Percentiles rank a stretch among this genome's conserved stretches.
These are phyloP conservation scores for Symphodus melops DNA, from an alignment of 2,113 vertebrate species.

Conservation along the genomic window DNA sequence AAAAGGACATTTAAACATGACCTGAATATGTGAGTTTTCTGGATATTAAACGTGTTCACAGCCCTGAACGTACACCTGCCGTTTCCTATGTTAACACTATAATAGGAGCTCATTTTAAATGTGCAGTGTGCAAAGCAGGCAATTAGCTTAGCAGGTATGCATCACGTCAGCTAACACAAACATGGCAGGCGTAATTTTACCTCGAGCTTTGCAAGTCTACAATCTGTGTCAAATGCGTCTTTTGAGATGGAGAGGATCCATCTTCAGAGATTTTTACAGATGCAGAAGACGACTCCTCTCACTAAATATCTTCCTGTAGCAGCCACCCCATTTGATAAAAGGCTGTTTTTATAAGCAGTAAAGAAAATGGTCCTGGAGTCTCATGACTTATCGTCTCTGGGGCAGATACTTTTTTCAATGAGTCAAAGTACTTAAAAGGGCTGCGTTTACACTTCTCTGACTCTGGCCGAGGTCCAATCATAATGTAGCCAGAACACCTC, in stretches of 20 bases:
- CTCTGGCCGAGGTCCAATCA: conserved; percentile 19
- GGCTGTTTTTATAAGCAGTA: no score
- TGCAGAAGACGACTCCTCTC: not conserved
- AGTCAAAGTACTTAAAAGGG: conserved; percentile 25
- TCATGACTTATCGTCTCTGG: not conserved
- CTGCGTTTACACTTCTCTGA: conserved; percentile 9
- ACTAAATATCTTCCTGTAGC: no score
- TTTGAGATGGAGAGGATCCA: conserved; percentile 3
- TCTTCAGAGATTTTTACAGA: not conserved
- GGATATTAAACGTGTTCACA: not conserved
- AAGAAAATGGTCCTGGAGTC: no score
- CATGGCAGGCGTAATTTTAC: not conserved
- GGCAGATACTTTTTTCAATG: conserved; percentile 16
- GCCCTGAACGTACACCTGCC: conserved; percentile 12
- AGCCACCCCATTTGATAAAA: not conserved
- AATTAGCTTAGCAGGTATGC: conserved; percentile 24
- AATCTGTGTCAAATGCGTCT: not conserved
- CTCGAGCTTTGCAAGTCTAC: not conserved
- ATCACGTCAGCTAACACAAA: conserved; percentile 45
- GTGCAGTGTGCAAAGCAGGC: conserved; percentile 15
- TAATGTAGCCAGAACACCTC: conserved; percentile 4
- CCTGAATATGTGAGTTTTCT: not conserved
- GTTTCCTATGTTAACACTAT: conserved; percentile 10
- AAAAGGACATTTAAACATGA: not conserved
- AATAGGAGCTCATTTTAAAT: conserved; percentile 26